A percentile compares a stretch with the other conserved stretches of the same genome.
Conservation (phyloP, 2,113 vertebrate genomes). For the Sciurus niger region DNA sequence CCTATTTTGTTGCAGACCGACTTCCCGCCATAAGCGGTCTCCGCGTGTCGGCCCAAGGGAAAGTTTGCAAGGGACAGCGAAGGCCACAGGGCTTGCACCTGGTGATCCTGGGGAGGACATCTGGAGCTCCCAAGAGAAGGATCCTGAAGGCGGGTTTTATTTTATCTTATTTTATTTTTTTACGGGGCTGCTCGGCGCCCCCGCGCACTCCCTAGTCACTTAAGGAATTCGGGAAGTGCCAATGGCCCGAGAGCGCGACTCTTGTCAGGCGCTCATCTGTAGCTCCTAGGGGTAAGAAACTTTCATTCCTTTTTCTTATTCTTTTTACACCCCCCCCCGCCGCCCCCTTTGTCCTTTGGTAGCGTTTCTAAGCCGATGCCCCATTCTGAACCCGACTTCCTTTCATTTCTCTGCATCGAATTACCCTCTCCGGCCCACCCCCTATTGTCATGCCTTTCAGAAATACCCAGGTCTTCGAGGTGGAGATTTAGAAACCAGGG, state of each 20-base stretch:
- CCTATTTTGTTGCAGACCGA: background rate
- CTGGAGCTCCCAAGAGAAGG: background rate
- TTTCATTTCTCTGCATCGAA: conserved; percentile 77
- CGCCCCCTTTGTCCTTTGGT: background rate
- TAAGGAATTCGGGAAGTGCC: background rate
- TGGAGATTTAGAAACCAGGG: conserved; percentile 72
- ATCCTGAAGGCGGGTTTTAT: background rate
- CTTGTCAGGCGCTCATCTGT: background rate
- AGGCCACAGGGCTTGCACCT: background rate
- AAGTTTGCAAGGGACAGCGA: background rate
- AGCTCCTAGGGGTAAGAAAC: background rate
- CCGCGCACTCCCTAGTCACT: too few species aligned
- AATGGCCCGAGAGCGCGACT: background rate
- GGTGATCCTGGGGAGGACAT: background rate
- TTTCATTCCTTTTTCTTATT: background rate
- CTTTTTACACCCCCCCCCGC: rapidly evolving
- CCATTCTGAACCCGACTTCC: conserved; percentile 16
- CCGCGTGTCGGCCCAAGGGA: background rate
- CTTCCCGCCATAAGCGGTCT: background rate
- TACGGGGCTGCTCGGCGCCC: background rate
- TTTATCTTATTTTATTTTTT: background rate
- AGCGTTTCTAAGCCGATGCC: background rate
- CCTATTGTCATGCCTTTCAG: conserved; percentile 76
- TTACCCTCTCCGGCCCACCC: conserved; percentile 63
- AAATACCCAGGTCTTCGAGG: conserved; percentile 53